Percentiles rank a stretch among this genome's conserved stretches.
phyloP scores from a whole-genome alignment of 2,797 vertebrate genomes.

The Phyllotis vaccarum region DNA sequence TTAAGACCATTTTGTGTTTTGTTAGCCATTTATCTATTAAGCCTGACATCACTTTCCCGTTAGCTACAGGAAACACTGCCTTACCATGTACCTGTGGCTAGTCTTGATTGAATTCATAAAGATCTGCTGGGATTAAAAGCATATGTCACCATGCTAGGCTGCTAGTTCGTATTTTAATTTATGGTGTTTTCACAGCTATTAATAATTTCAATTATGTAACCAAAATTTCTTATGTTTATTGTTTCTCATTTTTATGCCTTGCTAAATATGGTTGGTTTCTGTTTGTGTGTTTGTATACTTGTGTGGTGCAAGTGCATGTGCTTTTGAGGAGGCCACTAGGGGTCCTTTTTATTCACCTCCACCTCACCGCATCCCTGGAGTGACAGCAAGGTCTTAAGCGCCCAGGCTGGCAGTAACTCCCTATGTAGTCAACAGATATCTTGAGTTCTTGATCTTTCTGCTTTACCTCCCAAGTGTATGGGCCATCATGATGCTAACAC shows the following conservation, averaged over 20 bases:
- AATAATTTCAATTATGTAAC: not conserved
- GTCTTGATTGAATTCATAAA: not conserved
- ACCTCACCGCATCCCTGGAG: not conserved
- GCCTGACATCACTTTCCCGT: constrained; percentile 6
- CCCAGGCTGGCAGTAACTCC: not conserved
- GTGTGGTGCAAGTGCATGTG: not conserved
- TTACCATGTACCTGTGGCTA: not conserved
- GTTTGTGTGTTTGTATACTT: not conserved
- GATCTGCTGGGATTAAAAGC: not conserved
- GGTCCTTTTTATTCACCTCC: not conserved
- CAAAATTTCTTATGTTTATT: not conserved
- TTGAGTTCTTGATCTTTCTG: not conserved
- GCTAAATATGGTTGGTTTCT: not conserved
- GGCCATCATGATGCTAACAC: not conserved
- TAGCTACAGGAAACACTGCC: not conserved
- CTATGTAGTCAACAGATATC: not conserved
- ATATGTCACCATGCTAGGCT: not conserved
- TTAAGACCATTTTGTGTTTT: constrained; percentile 4
- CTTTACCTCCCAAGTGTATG: too few relatives aligned
- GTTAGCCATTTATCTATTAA: constrained; percentile 27
- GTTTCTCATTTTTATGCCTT: not conserved
- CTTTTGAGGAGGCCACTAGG: not conserved
- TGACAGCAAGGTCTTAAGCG: not conserved
- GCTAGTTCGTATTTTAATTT: constrained; percentile 36
- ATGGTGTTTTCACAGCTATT: not conserved